Conservation (phyloP, 1,140 invertebrate species). For the Atta cephalotes region DNA sequence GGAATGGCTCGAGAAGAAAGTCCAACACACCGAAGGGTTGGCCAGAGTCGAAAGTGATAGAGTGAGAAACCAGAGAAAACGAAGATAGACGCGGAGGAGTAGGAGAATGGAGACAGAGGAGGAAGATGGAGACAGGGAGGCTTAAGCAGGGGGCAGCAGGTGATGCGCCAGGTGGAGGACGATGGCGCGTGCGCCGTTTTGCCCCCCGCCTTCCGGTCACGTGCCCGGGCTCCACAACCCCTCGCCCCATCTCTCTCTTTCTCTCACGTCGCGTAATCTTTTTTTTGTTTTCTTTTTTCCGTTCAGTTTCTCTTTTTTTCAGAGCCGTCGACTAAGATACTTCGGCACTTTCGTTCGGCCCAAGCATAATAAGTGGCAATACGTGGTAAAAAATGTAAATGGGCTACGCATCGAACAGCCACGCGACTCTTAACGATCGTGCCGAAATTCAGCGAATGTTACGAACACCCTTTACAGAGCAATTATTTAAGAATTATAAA, state of each 20-base stretch:
- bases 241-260: conserved; percentile 64
- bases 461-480: background rate
- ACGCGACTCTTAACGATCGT: conserved; percentile 38
- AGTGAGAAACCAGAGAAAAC: conserved; percentile 56
- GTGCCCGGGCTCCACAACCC: conserved; percentile 79
- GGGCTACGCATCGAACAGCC: conserved; percentile 21
- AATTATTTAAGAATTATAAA: background rate
- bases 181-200: conserved; percentile 84
- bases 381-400: conserved; percentile 53
- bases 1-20: conserved; percentile 49
- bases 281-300: conserved; percentile 48
- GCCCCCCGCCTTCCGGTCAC: conserved; percentile 84
- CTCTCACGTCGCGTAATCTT: conserved; percentile 64
- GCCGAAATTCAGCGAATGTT: background rate
- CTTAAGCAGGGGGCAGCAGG: conserved; percentile 85
- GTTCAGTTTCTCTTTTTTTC: conserved; percentile 54
- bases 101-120: conserved; percentile 69
- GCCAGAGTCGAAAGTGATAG: conserved; percentile 55
- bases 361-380: conserved; percentile 53
- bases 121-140: conserved; percentile 75
- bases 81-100: conserved; percentile 63
- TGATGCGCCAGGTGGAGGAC: conserved; percentile 86
- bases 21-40: conserved; percentile 49
- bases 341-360: conserved; percentile 67
- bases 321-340: conserved; percentile 65